Evolutionary conservation across 2,113 vertebrate species (phyloP).

Genomic region (Pelvicachromis taeniatus): DNA sequence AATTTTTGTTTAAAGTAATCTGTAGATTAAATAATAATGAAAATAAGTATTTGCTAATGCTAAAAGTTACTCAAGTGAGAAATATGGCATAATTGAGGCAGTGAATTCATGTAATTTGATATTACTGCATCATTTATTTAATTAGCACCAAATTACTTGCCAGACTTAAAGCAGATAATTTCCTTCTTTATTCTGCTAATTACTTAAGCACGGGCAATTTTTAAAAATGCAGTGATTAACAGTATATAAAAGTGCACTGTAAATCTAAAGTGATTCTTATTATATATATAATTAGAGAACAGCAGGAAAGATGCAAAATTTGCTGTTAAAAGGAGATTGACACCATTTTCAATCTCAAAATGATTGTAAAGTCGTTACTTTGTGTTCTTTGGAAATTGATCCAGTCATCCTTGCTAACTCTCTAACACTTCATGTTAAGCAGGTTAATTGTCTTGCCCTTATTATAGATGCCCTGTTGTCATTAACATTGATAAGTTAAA

Average conservation of each 20-base stretch:
- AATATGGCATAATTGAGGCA: not conserved
- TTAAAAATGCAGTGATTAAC: not conserved
- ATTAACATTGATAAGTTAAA: not conserved
- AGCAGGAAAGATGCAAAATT: not conserved
- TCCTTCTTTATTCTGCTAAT: not conserved
- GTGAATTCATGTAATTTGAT: not conserved
- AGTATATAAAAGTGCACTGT: not conserved
- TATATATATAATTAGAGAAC: not conserved
- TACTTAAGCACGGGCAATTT: not conserved
- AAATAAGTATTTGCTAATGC: not conserved
- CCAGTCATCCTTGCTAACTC: not conserved
- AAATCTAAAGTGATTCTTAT: not conserved
- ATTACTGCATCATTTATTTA: not conserved
- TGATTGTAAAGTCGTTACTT: too few relatives aligned
- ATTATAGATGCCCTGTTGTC: not conserved
- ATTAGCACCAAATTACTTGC: not conserved
- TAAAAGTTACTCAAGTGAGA: not conserved
- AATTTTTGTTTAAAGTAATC: too few relatives aligned
- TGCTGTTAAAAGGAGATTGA: not conserved
- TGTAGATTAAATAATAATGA: not conserved
- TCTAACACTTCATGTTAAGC: not conserved
- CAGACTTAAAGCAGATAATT: not conserved
- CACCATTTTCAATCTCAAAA: not conserved
- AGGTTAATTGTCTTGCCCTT: not conserved
- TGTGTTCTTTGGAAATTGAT: not conserved